phyloP scores from a whole-genome alignment of 2,113 vertebrate species.

The Eudyptes chrysolophus region DNA sequence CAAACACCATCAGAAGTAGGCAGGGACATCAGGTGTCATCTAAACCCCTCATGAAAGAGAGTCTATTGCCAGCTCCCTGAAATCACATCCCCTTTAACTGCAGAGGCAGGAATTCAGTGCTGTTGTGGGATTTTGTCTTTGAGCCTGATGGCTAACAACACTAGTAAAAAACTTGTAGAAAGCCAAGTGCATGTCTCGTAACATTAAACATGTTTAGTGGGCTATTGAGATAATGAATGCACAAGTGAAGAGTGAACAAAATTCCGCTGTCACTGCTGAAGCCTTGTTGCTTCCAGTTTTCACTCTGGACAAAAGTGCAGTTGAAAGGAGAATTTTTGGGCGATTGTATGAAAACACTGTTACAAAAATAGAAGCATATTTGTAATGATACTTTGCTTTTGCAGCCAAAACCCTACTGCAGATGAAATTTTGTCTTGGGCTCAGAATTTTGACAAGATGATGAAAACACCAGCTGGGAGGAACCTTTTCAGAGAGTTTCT shows the following conservation, averaged over 20 bases:
- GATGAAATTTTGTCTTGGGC: conserved; percentile 96
- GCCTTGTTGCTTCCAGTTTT: neutral
- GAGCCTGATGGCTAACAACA: neutral
- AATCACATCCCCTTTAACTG: neutral
- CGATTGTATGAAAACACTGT: conserved; percentile 5
- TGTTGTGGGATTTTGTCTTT: neutral
- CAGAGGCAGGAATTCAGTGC: neutral
- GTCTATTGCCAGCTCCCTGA: neutral
- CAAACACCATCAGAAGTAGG: neutral
- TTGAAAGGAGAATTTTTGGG: conserved; percentile 13
- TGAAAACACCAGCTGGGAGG: conserved; percentile 90
- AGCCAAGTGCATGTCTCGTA: neutral
- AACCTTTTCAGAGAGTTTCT: conserved; percentile 95
- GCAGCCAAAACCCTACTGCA: conserved; percentile 83
- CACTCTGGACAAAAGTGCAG: neutral
- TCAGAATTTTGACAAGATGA: conserved; percentile 97
- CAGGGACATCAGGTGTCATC: conserved; percentile 6
- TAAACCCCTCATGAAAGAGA: neutral
- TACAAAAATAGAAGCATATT: conserved; percentile 44
- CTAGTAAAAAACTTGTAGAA: neutral
- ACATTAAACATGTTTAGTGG: neutral
- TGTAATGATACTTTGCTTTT: conserved; percentile 34
- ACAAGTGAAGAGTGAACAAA: neutral
- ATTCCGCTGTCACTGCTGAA: neutral
- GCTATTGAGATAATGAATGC: conserved; percentile 9